A percentile compares a stretch with the other conserved stretches of the same genome.
phyloP scores from a whole-genome alignment of 2,888 invertebrate genomes.

The Xestobium rufovillosum region DNA sequence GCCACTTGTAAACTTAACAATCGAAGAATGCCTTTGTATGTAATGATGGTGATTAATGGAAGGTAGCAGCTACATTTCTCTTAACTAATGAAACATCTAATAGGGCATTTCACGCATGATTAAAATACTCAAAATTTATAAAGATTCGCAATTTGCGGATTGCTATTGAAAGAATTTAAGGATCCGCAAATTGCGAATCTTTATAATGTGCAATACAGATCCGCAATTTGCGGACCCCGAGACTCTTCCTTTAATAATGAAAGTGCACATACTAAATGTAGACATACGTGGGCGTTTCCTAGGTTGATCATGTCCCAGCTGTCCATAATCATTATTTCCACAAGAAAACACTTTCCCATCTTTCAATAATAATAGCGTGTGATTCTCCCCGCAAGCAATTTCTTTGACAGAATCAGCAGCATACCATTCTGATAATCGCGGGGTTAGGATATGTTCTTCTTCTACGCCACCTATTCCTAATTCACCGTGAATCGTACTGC shows the following conservation, averaged over 20 bases:
- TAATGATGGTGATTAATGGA: conserved; percentile 10
- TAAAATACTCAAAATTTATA: no score
- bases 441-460: conserved; percentile 58
- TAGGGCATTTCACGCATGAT: no score
- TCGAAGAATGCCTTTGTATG: conserved; percentile 10
- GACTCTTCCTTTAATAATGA: no score
- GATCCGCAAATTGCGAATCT: no score
- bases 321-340: conserved; percentile 88
- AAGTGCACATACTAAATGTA: conserved; percentile 50
- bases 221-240: no score
- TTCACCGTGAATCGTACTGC: conserved; percentile 68
- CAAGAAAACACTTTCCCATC: conserved; percentile 82
- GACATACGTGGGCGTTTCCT: conserved; percentile 63
- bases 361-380: conserved; percentile 69
- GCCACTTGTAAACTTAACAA: conserved; percentile 9
- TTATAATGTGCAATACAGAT: no score
- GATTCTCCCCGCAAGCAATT: conserved; percentile 72
- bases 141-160: no score
- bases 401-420: conserved; percentile 48
- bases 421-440: conserved; percentile 55
- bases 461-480: conserved; percentile 71
- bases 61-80: conserved; percentile 9
- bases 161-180: no score
- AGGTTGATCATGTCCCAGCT: conserved; percentile 70
- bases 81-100: conserved; percentile 10